Base-by-base conservation (phyloP, 92 coral and sea anemone species). In the Palythoa caribaeorum region DNA sequence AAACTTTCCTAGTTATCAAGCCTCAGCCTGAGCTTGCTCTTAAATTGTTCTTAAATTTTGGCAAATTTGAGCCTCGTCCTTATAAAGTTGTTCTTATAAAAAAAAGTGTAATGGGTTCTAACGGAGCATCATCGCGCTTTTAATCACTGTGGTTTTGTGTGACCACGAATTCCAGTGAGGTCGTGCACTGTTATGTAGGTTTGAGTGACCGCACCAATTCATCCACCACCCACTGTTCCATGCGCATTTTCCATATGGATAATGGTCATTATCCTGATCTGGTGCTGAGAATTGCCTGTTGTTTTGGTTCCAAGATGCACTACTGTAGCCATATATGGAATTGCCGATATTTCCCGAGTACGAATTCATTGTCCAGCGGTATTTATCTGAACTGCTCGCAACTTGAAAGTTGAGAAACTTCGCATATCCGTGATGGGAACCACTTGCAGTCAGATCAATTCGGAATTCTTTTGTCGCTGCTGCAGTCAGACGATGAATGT, bases 331-430 rank as follows among this genome's bases (percentile, higher is more conserved):
- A 71, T 88, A 88, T 51, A 88, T 71, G 37, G 62, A 50, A 63
- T 88, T 88, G 2, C 57, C 21, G 17, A 88, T 79, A 87, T 88
- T 73, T 19, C 90, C 90, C 21, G 84, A 80, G 63, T 37, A 88
- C 0, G 81, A 70, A n/a, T 13, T 40, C 87, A 88, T 88, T 38
- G 74, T 70, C 87, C 90, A 88, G 71, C 77, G 87, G 54, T 66
- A 88, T 78, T 71, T 69, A 35, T 79, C 63, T 1, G 72, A 55
- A 14, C 59, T 84, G 71, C 60, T 70, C 13, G 80, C 87, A n/a
- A 88, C 87, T 57, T 38, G 71, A 79, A 88, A 88, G 40, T 73
- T 75, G 6, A 57, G 62, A 44, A n/a, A 80, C 51, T 54, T 60
- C 1, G 83, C 83, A 48, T 55, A 36, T 57, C 83, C 83, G 53